Base-by-base conservation (phyloP, 2,888 invertebrate genomes). In the Orthonevra nobilis region DNA sequence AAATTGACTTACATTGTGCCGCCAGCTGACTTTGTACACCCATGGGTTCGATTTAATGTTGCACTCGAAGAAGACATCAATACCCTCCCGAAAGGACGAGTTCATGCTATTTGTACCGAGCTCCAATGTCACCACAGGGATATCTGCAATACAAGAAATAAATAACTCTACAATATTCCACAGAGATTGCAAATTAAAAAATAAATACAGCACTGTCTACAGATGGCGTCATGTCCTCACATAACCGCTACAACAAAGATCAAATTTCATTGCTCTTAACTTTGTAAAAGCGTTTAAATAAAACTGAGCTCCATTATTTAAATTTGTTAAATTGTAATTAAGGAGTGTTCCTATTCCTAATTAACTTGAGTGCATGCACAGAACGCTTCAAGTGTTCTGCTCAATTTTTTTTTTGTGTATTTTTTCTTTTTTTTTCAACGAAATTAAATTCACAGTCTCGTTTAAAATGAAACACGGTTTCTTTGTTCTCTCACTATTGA, bases 11-110 rank as follows among this genome's bases (percentile, higher is more conserved):
- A 94, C 94, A 87, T 94, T 93, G 85, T 94, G 93, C 84, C 92
- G 90, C 94, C 94, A 94, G 85, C 92, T 92, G 84, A 94, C 93
- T 90, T 92, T 92, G 86, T 93, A 92, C 58, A 94, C 92, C 92
- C 93, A 94, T 0, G 96, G 96, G 89, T 96, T 96, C 15, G 96
- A 94, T 86, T 94, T 94, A 84, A 96, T 95, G 87, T 93, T 95
- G 90, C 96, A 96, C 87, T 96, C 96, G 86, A 96, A 96, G 90
- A 96, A 96, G 7, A 96, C 96, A 86, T 96, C 96, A 74, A 95
- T 95, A 4, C 95, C 96, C 88, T 96, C 96, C 83, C 94, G 94
- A 84, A 97, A 95, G 83, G 93, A 92, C 1, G 95, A 93, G 86
- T 95, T 88, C 56, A 88, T 93, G 42, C 95, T 90, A 83, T 93